Base-by-base conservation (phyloP, 1,140 invertebrate genomes). In the Drosophila asahinai region DNA sequence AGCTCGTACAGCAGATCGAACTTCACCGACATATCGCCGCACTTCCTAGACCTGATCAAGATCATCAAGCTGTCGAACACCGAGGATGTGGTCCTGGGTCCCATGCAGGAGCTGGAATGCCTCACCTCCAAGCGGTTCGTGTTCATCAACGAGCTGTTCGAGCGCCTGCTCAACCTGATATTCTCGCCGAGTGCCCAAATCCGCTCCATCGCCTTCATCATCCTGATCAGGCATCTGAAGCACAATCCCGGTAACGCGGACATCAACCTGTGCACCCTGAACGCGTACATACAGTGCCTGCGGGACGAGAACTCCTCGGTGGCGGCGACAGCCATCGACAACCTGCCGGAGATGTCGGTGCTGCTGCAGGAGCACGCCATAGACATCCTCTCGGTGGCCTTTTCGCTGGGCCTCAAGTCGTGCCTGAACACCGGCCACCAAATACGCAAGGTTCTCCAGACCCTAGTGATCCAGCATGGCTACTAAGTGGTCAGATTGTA, bases 301-400 rank as follows among this genome's bases (percentile, higher is more conserved):
- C 95, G 97, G 52, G 96, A 95, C 75, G 94, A 95, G 19, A 96
- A 97, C 80, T 95, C 96, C 0, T 97, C 97, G 77, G 94, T 98
- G 40, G 95, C 97, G 2, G 95, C 95, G 66, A 96, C 96, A 8
- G 96, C 97, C 47, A 93, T 99, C 14, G 97, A 98, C 63, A 96
- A 96, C 92, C 93, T 99, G 40, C 96, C 97, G 0, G 97, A 98
- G 80, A 95, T 98, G 58, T 94, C 96, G 57, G 94, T 97, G 27
- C 95, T 97, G 54, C 95, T 97, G 93, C 97, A 98, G 95, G 97
- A 98, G 92, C 95, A 97, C 91, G 96, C 97, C 2, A 94, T 95
- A 57, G 94, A 96, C 30, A 94, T 99, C 25, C 94, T 99, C 64
- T 95, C 95, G 78, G 96, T 96, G 80, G 96, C 97, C 1, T 99